Base-by-base conservation (phyloP, 64 coral and sea anemone genomes). In the Anthopleura sola region DNA sequence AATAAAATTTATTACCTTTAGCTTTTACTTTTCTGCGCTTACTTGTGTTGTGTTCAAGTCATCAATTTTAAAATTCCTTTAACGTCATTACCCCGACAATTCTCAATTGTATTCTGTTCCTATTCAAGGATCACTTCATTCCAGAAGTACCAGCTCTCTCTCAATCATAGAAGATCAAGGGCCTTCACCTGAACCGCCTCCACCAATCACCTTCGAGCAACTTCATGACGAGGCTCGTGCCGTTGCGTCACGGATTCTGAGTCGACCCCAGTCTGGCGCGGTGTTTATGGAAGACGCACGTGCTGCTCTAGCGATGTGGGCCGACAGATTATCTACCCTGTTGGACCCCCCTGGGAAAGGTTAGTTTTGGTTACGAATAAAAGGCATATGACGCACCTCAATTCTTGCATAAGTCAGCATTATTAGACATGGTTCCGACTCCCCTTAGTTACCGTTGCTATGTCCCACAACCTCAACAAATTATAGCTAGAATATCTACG, bases 261-360 rank as follows among this genome's bases (percentile, higher is more conserved):
- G 80, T 77, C 90, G 94, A 18, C 94, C 94, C 14, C 84, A 89
- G 74, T 96, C 94, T 15, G 94, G 94, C 18, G 79, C 87, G 40
- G 85, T 74, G 0, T 96, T 96, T 33, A 84, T 92, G 83, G 87
- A 88, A 13, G 94, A 96, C 83, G 90, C 84, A 8, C 87, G 69
- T 47, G 85, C 87, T 55, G 94, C 94, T 4, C 49, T 92, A 36
- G 83, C 75, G 26, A 96, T 96, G 94, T 96, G 94, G 94, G 90
- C 94, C n/a, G 90, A 96, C 49, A 85, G 90, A 29, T 85, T 96
- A 14, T 78, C 90, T 12, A 87, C 78, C 11, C 91, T 96, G 60
- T 17, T 96, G 49, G 94, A 89, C 13, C 90, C 94, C 29, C 78
- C 83, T 1, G 54, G 71, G 33, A 85, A 86, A 95, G 93, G 93